These are phyloP conservation scores for Meteorus sp. DNA, from an alignment of 1,140 invertebrate genomes.

Conservation along the genomic window DNA sequence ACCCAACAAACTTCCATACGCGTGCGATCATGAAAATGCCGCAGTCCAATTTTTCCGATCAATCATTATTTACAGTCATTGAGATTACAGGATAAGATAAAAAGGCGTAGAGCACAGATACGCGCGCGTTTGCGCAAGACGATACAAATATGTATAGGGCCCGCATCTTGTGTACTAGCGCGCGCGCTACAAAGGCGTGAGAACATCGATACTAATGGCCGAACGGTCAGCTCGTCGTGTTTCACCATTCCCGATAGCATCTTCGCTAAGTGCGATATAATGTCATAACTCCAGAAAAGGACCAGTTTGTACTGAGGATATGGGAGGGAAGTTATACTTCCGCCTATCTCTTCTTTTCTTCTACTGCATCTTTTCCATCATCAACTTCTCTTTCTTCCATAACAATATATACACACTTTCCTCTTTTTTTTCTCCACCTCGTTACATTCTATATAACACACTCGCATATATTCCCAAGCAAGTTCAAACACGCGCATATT, in stretches of 20 bases:
- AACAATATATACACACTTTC: too few species aligned
- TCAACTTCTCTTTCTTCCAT: too few species aligned
- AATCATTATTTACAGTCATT: constrained; percentile 43
- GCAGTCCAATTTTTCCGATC: constrained; percentile 28
- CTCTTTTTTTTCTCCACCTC: too few species aligned
- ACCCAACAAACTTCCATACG: too few species aligned
- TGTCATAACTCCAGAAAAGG: constrained; percentile 48
- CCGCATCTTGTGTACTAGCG: constrained; percentile 20
- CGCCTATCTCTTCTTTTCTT: too few species aligned
- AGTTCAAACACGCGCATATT: too few species aligned
- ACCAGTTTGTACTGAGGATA: too few species aligned
- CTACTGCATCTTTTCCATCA: too few species aligned
- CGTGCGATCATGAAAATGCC: constrained; percentile 9
- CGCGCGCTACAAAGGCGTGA: constrained; percentile 47
- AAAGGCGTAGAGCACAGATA: too few species aligned
- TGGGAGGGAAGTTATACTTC: too few species aligned
- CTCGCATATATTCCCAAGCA: too few species aligned
- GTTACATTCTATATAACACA: too few species aligned
- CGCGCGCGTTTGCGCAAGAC: not conserved
- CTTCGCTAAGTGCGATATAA: constrained; percentile 50
- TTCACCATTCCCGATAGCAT: constrained; percentile 41
- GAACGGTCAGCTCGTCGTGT: constrained; percentile 48
- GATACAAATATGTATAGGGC: constrained; percentile 18
- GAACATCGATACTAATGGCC: constrained; percentile 51
- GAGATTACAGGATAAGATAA: constrained; percentile 23